A percentile compares a stretch with the other conserved stretches of the same genome.
Evolutionary conservation across 2,797 vertebrate species (phyloP).

Genomic region (Channallabes apus): DNA sequence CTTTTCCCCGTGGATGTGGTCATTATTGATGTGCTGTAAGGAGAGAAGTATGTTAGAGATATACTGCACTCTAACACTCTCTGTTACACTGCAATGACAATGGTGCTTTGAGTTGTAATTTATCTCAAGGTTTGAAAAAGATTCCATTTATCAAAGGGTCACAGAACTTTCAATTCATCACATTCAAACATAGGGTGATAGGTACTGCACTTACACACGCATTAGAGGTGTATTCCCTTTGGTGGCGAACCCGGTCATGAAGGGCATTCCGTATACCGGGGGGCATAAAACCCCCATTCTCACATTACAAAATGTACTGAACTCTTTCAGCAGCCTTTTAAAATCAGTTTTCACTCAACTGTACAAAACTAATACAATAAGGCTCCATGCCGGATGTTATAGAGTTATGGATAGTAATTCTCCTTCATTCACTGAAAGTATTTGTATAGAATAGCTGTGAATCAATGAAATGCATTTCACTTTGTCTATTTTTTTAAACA

Average conservation of each 20-base stretch:
- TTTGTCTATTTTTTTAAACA: background rate
- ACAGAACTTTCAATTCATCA: conserved; percentile 60
- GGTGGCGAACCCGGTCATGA: conserved; percentile 25
- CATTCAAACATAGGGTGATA: conserved; percentile 53
- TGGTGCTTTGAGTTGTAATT: conserved; percentile 32
- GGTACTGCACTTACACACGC: conserved; percentile 47
- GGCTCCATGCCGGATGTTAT: conserved; percentile 33
- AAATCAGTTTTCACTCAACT: background rate
- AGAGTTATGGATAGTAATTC: background rate
- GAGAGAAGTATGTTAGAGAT: conserved; percentile 30
- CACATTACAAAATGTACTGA: conserved; percentile 30
- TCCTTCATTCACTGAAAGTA: background rate
- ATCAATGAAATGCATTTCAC: background rate
- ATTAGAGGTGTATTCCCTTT: conserved; percentile 21
- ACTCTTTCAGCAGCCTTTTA: conserved; percentile 10
- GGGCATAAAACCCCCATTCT: conserved; percentile 39
- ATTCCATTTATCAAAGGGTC: conserved; percentile 61
- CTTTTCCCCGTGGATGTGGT: conserved; percentile 98
- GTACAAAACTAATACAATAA: conserved; percentile 38
- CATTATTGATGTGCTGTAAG: conserved; percentile 95
- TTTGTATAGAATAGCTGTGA: background rate
- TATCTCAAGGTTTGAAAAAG: conserved; percentile 17
- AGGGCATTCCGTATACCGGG: conserved; percentile 20
- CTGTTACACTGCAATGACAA: conserved; percentile 22
- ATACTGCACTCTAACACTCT: conserved; percentile 10